Base-by-base conservation (phyloP, 2,888 invertebrate genomes). In the Perizoma flavofasciatum region DNA sequence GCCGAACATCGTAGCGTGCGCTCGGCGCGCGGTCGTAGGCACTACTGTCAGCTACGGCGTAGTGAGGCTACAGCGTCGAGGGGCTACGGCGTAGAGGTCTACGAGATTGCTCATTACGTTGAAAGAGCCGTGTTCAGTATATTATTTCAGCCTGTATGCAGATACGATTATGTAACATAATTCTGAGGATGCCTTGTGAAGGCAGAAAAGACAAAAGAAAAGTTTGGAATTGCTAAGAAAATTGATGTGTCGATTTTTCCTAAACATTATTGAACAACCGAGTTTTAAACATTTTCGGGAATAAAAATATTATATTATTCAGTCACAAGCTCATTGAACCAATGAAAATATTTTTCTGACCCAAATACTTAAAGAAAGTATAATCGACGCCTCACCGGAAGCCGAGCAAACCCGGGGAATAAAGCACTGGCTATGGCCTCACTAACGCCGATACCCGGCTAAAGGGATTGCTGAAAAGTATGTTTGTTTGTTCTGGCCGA, bases 91-190 rank as follows among this genome's bases (percentile, higher is more conserved):
- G 67, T 68, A 66, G 66, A 57, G 69, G 55, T 59, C 58, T 61
- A 58, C 58, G 79, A 78, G 78, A 81, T 78, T 81, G 82, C 81
- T 83, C 81, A 83, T 85, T 79, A 83, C 72, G 67, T 68, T 68
- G 65, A 74, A 74, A 73, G 70, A 68, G 72, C 65, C 77, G 77
- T 77, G 76, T 77, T 79, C 73, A 74, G 80, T 79, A 81, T 78
- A 82, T 83, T 82, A 85, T 85, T 83, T 80, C 78, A 79, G 71
- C 73, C 50, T 64, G 63, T 65, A 68, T 68, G 69, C 71, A 71
- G 68, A 69, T 68, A 66, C 68, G 69, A 66, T 61, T 55, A 49
- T 59, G 53, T 57, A 61, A 61, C 47, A 56, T 50, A 61, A 58
- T 62, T 55, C 45, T 49, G 32, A 41, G 56, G 65, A 44, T 47